Conservation (phyloP, 2,888 invertebrate species). For the Drosophila buzzatii region DNA sequence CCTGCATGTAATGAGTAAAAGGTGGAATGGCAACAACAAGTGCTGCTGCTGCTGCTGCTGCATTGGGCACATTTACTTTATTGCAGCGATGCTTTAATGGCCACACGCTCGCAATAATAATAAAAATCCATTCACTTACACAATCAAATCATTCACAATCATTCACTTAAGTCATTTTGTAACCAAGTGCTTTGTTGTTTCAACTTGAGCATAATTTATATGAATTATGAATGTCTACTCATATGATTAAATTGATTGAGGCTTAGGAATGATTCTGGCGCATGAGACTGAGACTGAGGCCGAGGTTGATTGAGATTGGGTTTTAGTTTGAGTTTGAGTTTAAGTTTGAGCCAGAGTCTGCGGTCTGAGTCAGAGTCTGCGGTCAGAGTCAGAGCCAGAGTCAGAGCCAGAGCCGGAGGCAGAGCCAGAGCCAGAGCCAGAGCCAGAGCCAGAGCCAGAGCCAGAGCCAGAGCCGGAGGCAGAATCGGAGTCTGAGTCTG, state of each 20-base stretch:
- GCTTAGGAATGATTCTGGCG: no score
- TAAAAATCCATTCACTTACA: slow-evolving; percentile 8
- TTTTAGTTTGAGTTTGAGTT: no score
- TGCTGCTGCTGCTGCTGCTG: slow-evolving; percentile 5
- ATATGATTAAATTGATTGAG: background rate
- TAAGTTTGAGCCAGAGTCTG: no score
- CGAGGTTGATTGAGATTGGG: no score
- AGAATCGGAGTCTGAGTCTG: no score
- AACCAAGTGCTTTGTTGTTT: background rate
- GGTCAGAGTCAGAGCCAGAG: no score
- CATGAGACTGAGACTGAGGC: no score
- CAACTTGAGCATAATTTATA: background rate
- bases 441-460: no score
- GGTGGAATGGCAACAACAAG: slow-evolving; percentile 13
- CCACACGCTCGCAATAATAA: slow-evolving; percentile 25
- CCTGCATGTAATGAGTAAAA: slow-evolving; percentile 47
- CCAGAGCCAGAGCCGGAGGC: no score
- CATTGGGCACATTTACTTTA: slow-evolving; percentile 14
- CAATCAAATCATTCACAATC: slow-evolving; percentile 13
- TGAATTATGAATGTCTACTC: background rate
- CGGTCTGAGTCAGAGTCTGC: no score
- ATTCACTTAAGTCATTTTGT: background rate
- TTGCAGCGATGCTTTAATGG: slow-evolving; percentile 29
- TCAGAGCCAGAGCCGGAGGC: no score
- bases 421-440: no score